These are phyloP conservation scores for Thamnaconus septentrionalis DNA, from an alignment of 2,113 vertebrate species.

Conservation along the genomic window DNA sequence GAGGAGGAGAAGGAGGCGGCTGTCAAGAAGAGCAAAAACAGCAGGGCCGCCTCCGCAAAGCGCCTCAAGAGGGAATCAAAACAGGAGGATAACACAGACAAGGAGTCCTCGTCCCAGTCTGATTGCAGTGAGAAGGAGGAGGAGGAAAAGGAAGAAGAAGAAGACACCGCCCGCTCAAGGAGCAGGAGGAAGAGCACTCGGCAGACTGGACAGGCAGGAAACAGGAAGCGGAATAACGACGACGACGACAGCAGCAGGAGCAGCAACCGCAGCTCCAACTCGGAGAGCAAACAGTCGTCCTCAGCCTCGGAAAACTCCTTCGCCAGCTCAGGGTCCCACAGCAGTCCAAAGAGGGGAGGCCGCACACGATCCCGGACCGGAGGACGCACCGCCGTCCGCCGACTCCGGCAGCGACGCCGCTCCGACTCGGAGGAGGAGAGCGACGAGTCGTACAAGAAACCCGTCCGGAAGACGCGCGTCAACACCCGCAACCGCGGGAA, in stretches of 20 bases:
- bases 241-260: conserved; percentile 58
- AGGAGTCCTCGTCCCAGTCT: conserved; percentile 33
- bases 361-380: conserved; percentile 22
- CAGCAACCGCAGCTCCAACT: conserved; percentile 56
- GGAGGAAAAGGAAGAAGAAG: conserved; percentile 29
- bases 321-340: conserved; percentile 70
- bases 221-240: conserved; percentile 60
- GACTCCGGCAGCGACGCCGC: conserved; percentile 36
- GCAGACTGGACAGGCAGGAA: conserved; percentile 44
- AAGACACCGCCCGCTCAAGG: conserved; percentile 9
- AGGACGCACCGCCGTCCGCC: conserved; percentile 35
- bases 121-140: conserved; percentile 43
- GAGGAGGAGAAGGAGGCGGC: conserved; percentile 10
- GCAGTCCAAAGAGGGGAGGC: conserved; percentile 68
- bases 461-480: conserved; percentile 44
- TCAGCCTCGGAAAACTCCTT: conserved; percentile 58
- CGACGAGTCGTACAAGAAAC: conserved; percentile 43
- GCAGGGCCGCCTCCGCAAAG: conserved; percentile 33
- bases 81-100: conserved; percentile 13
- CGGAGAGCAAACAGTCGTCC: conserved; percentile 58
- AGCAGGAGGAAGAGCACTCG: conserved; percentile 16
- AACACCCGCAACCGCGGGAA: conserved; percentile 77
- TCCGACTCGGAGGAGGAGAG: conserved; percentile 67
- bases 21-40: conserved; percentile 42
- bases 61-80: conserved; percentile 44